Percentiles rank a stretch among this genome's conserved stretches.
These are phyloP conservation scores for Theropithecus gelada DNA, from an alignment of 2,113 vertebrate genomes.

Conservation along the genomic window DNA sequence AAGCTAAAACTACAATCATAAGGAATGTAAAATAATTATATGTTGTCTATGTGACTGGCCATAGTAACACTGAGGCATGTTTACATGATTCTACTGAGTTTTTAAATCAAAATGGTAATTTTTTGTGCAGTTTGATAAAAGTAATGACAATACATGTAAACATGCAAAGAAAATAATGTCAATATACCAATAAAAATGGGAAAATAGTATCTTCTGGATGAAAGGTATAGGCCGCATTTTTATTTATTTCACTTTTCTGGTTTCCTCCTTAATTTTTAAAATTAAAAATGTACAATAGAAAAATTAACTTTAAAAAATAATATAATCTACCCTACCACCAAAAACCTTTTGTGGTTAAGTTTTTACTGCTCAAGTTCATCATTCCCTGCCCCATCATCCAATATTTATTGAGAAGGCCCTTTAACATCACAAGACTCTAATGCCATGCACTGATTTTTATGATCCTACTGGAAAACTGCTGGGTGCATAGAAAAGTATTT, in stretches of 20 bases:
- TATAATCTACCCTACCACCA: neutral
- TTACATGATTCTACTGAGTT: neutral
- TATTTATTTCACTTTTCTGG: constrained; percentile 10
- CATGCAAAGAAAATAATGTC: neutral
- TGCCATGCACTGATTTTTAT: constrained; percentile 55
- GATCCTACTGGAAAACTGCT: constrained; percentile 59
- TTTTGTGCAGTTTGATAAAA: neutral
- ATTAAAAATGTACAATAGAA: constrained; percentile 33
- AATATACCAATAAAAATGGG: neutral
- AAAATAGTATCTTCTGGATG: neutral
- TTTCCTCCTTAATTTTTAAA: neutral
- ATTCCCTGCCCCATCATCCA: constrained; percentile 15
- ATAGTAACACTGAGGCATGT: neutral
- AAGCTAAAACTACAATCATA: neutral
- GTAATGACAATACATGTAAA: neutral
- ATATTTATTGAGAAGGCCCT: constrained; percentile 65
- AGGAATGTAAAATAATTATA: neutral
- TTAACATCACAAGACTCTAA: constrained; percentile 54
- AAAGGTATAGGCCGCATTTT: neutral
- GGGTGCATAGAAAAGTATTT: constrained; percentile 42
- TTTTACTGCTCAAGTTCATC: constrained; percentile 46
- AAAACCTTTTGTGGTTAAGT: constrained; percentile 45
- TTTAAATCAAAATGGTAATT: constrained; percentile 31
- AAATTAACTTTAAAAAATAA: constrained; percentile 34
- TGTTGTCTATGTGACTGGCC: neutral